Percentiles rank a stretch among this genome's conserved stretches.
phyloP scores from a whole-genome alignment of 2,888 invertebrate genomes.

The Campaea margaritaria region DNA sequence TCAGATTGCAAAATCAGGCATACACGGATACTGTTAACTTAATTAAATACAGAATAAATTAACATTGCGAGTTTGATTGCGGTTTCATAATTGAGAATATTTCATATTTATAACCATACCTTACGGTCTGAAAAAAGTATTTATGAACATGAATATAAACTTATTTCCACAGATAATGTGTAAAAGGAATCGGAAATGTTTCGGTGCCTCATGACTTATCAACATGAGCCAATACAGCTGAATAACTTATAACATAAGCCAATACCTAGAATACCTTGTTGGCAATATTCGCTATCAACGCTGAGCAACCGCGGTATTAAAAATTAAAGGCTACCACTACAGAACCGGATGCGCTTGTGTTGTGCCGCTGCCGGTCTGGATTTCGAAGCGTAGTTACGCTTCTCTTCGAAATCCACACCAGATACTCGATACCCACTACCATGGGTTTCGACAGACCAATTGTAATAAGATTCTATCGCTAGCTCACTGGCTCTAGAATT shows the following conservation, averaged over 20 bases:
- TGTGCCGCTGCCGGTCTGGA: background rate
- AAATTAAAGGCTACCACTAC: slow-evolving; percentile 23
- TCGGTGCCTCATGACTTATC: too few relatives aligned
- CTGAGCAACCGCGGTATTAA: slow-evolving; percentile 24
- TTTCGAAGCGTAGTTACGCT: slow-evolving; percentile 2
- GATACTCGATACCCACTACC: slow-evolving; percentile 11
- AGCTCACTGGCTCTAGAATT: too few relatives aligned
- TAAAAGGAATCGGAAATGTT: background rate
- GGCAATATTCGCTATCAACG: slow-evolving; percentile 8
- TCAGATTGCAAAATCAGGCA: too few relatives aligned
- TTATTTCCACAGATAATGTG: too few relatives aligned
- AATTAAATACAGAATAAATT: too few relatives aligned
- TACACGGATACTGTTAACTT: too few relatives aligned
- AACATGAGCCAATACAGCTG: background rate
- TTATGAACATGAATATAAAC: too few relatives aligned
- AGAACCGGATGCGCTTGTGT: slow-evolving; percentile 12
- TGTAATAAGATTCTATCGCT: background rate
- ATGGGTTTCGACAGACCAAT: background rate
- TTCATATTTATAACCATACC: too few relatives aligned
- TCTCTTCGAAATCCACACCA: slow-evolving; percentile 22
- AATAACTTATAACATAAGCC: background rate
- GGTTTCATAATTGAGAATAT: too few relatives aligned
- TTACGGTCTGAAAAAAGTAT: too few relatives aligned
- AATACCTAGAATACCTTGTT: slow-evolving; percentile 3
- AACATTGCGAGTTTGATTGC: too few relatives aligned